Base-by-base conservation (phyloP, 2,888 invertebrate genomes). In the Cheilosia vernalis region DNA sequence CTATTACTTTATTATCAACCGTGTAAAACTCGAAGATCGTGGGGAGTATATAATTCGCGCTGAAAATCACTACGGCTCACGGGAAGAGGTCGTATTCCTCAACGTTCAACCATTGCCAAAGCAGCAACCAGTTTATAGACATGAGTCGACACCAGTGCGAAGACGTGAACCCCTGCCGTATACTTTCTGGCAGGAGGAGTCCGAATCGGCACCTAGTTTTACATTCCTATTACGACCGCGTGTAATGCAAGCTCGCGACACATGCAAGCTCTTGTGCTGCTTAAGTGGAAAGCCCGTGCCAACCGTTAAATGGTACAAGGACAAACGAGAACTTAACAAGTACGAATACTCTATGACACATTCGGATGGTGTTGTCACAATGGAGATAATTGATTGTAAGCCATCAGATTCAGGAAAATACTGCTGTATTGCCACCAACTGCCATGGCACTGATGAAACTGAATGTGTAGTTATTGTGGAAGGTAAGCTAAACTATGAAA, bases 141-240 rank as follows among this genome's bases (percentile, higher is more conserved):
- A 95, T 77, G 96, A 96, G 91, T 93, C 93, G 37, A 94, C 94
- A 88, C 95, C 96, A 42, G 93, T 96, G 47, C 95, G 95, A 89
- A 94, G 98, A 33, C 95, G 97, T 89, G 96, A 97, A 91, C 95
- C 97, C 0, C 93, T 97, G 33, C 96, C 96, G 3, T 97, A 96
- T 93, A 96, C 96, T 84, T 95, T 96, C 94, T 98, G 98, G 97
- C 96, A 97, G 93, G 98, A 98, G 92, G 97, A 97, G 89, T 96
- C 96, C 92, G 98, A 98, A 93, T 96, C 96, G 89, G 97, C 97
- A 85, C 99, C 99, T 84, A 96, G 95, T 91, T 99, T 99, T 94
- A 98, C 98, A 90, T 99, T 99, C 97, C 96, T 98, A 90, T 95
- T 99, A 89, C 96, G 99, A 92, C 99, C 99, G 91, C 97, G 99